phyloP scores from a whole-genome alignment of 2,888 invertebrate genomes.

The Tanypteryx hageni region DNA sequence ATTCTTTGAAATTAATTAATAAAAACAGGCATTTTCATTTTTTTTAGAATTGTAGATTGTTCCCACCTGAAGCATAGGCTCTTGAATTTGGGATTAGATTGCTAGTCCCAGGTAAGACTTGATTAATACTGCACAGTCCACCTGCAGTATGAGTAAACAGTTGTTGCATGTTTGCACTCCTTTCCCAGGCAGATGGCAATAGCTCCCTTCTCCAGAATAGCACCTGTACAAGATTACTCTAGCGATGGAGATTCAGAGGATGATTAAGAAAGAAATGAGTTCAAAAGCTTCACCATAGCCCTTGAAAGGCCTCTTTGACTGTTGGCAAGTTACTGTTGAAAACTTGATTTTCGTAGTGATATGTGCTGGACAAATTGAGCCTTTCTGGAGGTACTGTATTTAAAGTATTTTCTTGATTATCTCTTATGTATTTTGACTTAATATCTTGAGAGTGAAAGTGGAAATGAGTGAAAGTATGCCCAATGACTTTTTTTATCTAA shows the following conservation, averaged over 20 bases:
- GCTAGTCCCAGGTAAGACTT: constrained; percentile 37
- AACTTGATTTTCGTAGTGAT: constrained; percentile 55
- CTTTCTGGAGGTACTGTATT: constrained; percentile 58
- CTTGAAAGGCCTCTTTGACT: constrained; percentile 48
- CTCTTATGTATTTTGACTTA: constrained; percentile 56
- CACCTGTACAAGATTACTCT: constrained; percentile 84
- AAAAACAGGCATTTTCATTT: constrained; percentile 45
- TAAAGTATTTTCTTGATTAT: constrained; percentile 64
- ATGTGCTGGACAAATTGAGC: constrained; percentile 57
- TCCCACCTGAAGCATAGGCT: constrained; percentile 50
- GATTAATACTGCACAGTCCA: constrained; percentile 72
- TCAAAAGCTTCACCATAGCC: constrained; percentile 40
- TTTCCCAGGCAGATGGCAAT: constrained; percentile 74
- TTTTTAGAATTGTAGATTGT: constrained; percentile 57
- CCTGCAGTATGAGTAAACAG: constrained; percentile 78
- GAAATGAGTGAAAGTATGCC: constrained; percentile 57
- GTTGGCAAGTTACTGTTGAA: constrained; percentile 61
- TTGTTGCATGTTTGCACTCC: constrained; percentile 55
- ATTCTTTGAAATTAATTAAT: constrained; percentile 4
- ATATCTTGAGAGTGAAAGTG: constrained; percentile 53
- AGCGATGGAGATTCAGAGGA: constrained; percentile 96
- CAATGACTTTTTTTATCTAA: constrained; percentile 50
- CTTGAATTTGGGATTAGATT: constrained; percentile 52
- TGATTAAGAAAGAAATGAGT: constrained; percentile 79
- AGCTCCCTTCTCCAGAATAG: constrained; percentile 77